Evolutionary conservation across 2,797 vertebrate species (phyloP).

Genomic region (Coranthus polyacanthus): DNA sequence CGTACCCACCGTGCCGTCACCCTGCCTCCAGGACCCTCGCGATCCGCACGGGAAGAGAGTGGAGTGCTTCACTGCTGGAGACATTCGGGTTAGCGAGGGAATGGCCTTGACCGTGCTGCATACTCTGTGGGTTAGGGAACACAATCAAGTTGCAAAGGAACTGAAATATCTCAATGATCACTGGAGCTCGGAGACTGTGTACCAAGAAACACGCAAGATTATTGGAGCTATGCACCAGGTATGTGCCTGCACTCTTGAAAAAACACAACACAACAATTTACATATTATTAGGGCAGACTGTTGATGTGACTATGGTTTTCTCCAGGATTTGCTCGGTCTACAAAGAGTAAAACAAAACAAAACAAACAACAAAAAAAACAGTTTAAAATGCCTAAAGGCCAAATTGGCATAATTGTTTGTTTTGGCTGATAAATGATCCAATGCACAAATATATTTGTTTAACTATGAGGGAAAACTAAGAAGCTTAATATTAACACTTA

Average conservation of each 20-base stretch:
- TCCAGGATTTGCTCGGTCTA: no score
- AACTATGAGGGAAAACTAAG: no score
- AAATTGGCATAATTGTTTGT: no score
- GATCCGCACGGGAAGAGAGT: conserved; percentile 66
- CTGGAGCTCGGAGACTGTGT: conserved; percentile 89
- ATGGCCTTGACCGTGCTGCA: conserved; percentile 88
- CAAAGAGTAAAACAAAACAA: no score
- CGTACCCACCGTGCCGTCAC: conserved; percentile 70
- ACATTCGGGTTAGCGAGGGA: conserved; percentile 91
- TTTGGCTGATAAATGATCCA: no score
- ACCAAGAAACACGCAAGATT: conserved; percentile 94
- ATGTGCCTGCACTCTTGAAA: conserved; percentile 19
- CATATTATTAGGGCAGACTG: no score
- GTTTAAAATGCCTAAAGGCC: no score
- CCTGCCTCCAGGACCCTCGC: conserved; percentile 82
- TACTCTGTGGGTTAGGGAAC: conserved; percentile 93
- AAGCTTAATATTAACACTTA: no score
- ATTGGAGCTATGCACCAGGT: conserved; percentile 96
- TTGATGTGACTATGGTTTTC: no score
- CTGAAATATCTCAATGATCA: conserved; percentile 87
- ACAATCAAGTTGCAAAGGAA: conserved; percentile 90
- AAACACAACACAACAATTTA: no score
- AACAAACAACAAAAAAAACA: no score
- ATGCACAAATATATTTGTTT: no score
- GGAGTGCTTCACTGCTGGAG: conserved; percentile 93